These are phyloP conservation scores for Trogon surrucura DNA, from an alignment of 2,113 vertebrate genomes.

Conservation along the genomic window DNA sequence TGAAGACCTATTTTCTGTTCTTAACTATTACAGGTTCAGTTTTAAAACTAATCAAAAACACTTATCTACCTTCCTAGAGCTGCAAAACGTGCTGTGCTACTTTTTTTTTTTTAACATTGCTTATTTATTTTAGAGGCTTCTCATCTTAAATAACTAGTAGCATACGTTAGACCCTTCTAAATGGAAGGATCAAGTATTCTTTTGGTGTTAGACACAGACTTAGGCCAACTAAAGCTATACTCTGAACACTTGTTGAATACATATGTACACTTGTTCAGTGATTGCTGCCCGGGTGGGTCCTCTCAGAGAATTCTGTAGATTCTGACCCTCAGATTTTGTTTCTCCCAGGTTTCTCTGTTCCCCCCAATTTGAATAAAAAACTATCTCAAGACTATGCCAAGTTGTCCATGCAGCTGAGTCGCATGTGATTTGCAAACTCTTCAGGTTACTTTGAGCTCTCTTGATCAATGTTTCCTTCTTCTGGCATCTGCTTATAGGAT, in stretches of 20 bases:
- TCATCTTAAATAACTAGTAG: not conserved
- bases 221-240: rapidly evolving
- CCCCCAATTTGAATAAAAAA: not conserved
- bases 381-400: not conserved
- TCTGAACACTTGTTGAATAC: not conserved
- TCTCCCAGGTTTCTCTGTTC: not conserved
- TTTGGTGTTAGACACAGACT: not conserved
- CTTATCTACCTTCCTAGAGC: not conserved
- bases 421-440: not conserved
- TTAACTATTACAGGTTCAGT: not conserved
- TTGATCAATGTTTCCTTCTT: not conserved
- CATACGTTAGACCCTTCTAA: not conserved
- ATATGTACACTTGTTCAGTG: not conserved
- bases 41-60: not conserved
- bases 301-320: not conserved
- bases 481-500: not conserved
- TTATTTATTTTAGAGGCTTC: not conserved
- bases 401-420: not conserved
- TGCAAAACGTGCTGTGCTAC: not conserved
- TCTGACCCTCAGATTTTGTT: not conserved
- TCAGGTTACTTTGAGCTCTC: not conserved
- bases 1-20: not conserved
- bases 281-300: not conserved
- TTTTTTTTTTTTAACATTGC: not conserved
- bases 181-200: not conserved